phyloP scores from a whole-genome alignment of 2,113 vertebrate species.

The Uropsilus gracilis region DNA sequence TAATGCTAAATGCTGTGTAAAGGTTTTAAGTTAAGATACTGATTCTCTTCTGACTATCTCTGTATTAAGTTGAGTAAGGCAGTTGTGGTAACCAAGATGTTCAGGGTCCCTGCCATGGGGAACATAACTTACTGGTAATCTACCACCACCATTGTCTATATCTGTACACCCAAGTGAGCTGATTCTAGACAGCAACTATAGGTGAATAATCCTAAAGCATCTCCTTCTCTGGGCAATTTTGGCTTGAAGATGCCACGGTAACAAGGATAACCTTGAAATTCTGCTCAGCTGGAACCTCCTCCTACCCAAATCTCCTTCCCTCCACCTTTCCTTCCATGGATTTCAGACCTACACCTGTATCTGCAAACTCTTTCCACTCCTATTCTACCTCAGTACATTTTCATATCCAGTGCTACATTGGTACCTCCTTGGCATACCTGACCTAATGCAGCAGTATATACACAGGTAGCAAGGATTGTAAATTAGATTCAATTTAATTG shows the following conservation, averaged over 20 bases:
- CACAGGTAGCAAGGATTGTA: not conserved
- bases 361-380: accelerated
- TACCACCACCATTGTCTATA: accelerated
- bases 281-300: not conserved
- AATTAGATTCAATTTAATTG: not conserved
- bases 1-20: not conserved
- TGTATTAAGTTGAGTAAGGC: not conserved
- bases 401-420: not conserved
- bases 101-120: not conserved
- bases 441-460: too few species aligned
- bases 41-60: not conserved
- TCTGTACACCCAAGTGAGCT: not conserved
- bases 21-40: not conserved
- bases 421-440: not conserved
- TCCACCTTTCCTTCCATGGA: not conserved
- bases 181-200: not conserved
- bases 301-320: not conserved
- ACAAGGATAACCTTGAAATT: not conserved
- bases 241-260: not conserved
- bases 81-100: not conserved
- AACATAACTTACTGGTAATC: not conserved
- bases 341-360: too few species aligned
- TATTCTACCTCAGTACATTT: accelerated
- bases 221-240: not conserved
- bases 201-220: not conserved